These are phyloP conservation scores for Orestias chungarensis DNA, from an alignment of 2,797 vertebrate genomes.

Conservation along the genomic window DNA sequence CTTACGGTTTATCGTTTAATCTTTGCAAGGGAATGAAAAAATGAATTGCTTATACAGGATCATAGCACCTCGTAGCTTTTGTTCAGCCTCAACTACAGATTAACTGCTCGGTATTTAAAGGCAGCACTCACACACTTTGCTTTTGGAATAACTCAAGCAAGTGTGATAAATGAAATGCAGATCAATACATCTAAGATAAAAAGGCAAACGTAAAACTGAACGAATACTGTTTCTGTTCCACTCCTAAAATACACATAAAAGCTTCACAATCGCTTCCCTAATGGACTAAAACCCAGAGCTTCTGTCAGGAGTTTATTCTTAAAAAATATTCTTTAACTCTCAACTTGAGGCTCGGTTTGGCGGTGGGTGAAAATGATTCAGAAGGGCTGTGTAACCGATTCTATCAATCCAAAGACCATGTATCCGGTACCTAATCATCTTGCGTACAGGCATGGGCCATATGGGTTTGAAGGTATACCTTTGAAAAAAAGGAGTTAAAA, in stretches of 20 bases:
- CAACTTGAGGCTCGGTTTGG: slow-evolving; percentile 56
- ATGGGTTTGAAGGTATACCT: neutral
- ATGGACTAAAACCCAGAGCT: slow-evolving; percentile 55
- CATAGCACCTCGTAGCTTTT: slow-evolving; percentile 51
- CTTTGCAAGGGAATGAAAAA: slow-evolving; percentile 40
- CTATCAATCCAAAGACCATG: slow-evolving; percentile 55
- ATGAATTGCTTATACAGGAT: slow-evolving; percentile 47
- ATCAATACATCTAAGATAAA: slow-evolving; percentile 5
- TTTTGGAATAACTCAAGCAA: slow-evolving; percentile 46
- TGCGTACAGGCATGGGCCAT: neutral
- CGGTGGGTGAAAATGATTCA: slow-evolving; percentile 53
- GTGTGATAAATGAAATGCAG: slow-evolving; percentile 27
- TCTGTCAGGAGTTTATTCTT: slow-evolving; percentile 69
- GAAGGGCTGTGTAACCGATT: slow-evolving; percentile 47
- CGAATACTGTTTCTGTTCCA: slow-evolving; percentile 23
- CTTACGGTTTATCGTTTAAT: slow-evolving; percentile 65
- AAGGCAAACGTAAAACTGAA: slow-evolving; percentile 17
- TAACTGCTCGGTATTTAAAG: slow-evolving; percentile 54
- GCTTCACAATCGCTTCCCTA: slow-evolving; percentile 33
- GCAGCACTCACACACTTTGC: slow-evolving; percentile 36
- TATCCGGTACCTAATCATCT: slow-evolving; percentile 39
- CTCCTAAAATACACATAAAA: slow-evolving; percentile 30
- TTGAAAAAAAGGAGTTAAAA: neutral
- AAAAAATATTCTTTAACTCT: slow-evolving; percentile 56
- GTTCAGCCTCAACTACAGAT: slow-evolving; percentile 40